Percentiles rank a stretch among this genome's conserved stretches.
phyloP scores from a whole-genome alignment of 1,140 invertebrate genomes.

The Ostrea denselamellosa region DNA sequence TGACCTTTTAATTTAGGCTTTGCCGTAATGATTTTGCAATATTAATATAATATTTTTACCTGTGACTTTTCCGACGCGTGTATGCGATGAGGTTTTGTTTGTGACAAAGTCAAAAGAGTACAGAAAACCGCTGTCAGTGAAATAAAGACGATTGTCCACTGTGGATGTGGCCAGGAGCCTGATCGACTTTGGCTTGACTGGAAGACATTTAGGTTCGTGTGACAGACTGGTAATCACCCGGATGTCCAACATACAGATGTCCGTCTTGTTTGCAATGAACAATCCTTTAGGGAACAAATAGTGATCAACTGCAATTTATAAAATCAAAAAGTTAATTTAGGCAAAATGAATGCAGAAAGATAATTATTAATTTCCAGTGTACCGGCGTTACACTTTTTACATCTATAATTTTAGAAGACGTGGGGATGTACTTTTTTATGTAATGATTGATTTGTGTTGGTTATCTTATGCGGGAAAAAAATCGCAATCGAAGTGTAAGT shows the following conservation, averaged over 20 bases:
- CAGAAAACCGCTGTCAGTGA: neutral
- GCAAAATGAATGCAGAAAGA: too few species aligned
- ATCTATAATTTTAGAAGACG: too few species aligned
- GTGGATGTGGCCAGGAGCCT: constrained; percentile 10
- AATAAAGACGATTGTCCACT: neutral
- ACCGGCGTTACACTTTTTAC: too few species aligned
- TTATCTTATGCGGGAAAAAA: too few species aligned
- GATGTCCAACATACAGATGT: constrained; percentile 45
- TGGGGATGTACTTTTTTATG: too few species aligned
- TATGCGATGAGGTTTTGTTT: neutral
- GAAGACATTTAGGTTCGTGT: constrained; percentile 30
- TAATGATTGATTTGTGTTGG: too few species aligned
- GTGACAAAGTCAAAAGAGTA: neutral
- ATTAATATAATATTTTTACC: neutral
- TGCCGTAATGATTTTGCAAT: too few species aligned
- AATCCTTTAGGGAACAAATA: constrained; percentile 31
- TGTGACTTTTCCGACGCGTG: constrained; percentile 35
- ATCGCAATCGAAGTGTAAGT: too few species aligned
- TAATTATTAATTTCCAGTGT: too few species aligned
- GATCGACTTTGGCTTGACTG: neutral
- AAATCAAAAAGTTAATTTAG: too few species aligned
- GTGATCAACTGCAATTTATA: constrained; percentile 26
- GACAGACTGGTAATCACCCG: constrained; percentile 31
- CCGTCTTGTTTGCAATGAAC: constrained; percentile 42
- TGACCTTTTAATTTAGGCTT: too few species aligned